These are phyloP conservation scores for Alentia gelatinosa DNA, from an alignment of 2,888 invertebrate genomes.

Conservation along the genomic window DNA sequence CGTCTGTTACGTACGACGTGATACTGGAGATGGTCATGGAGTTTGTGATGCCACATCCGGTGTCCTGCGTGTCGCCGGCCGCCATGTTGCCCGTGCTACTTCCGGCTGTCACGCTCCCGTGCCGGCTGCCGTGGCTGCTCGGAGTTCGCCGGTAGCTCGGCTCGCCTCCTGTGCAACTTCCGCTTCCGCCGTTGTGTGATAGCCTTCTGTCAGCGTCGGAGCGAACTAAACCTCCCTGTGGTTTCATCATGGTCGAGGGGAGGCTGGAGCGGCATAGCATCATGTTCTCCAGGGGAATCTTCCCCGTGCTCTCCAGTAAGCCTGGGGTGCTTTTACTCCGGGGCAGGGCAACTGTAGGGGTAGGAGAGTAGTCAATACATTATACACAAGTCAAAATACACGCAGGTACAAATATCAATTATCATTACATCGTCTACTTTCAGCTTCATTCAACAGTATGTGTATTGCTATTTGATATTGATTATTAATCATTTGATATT, in stretches of 20 bases:
- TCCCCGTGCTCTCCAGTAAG: slow-evolving; percentile 94
- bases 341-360: slow-evolving; percentile 92
- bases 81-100: slow-evolving; percentile 64
- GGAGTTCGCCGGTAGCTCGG: slow-evolving; percentile 19
- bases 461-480: too few relatives aligned
- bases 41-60: slow-evolving; percentile 66
- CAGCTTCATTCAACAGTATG: too few relatives aligned
- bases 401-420: too few relatives aligned
- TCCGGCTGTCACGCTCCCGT: slow-evolving; percentile 60
- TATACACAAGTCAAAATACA: too few relatives aligned
- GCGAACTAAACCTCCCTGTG: background rate
- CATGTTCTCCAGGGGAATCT: slow-evolving; percentile 84
- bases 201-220: background rate
- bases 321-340: slow-evolving; percentile 98
- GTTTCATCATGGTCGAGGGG: slow-evolving; percentile 46
- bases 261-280: slow-evolving; percentile 66
- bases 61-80: slow-evolving; percentile 64
- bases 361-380: too few relatives aligned
- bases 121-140: slow-evolving; percentile 25
- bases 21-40: slow-evolving; percentile 73
- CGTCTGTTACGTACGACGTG: slow-evolving; percentile 72
- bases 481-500: too few relatives aligned
- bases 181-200: background rate
- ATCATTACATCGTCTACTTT: too few relatives aligned
- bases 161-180: background rate